Percentiles rank a stretch among this genome's conserved stretches.
phyloP scores from a whole-genome alignment of 2,888 invertebrate genomes.

The Eurytoma adleriae region DNA sequence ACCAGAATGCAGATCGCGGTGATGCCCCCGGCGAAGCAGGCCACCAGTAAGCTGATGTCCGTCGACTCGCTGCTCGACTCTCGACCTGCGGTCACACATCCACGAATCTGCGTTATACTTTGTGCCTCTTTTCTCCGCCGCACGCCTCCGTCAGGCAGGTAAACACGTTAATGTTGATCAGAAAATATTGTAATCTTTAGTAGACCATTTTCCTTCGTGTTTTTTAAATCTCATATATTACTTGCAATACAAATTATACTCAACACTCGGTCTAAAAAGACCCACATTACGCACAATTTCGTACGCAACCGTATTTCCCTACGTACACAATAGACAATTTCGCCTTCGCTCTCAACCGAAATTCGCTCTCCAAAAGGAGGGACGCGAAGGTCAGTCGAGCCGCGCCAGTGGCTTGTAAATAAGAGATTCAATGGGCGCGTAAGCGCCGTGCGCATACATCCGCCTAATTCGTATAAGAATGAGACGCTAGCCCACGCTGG shows the following conservation, averaged over 20 bases:
- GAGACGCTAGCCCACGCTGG: not conserved
- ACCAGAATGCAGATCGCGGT: slow-evolving; percentile 71
- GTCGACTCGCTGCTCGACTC: slow-evolving; percentile 66
- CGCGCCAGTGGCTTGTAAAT: not conserved
- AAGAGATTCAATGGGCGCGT: slow-evolving; percentile 14
- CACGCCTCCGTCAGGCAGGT: too few relatives aligned
- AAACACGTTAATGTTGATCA: too few relatives aligned
- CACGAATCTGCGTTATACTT: too few relatives aligned
- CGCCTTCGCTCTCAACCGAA: not conserved
- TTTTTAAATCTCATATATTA: too few relatives aligned
- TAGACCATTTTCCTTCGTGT: not conserved
- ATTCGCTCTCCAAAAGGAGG: too few relatives aligned
- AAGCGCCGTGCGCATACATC: not conserved
- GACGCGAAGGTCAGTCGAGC: not conserved
- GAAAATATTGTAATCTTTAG: not conserved
- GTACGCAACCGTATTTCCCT: too few relatives aligned
- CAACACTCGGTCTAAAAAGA: too few relatives aligned
- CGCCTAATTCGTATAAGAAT: not conserved
- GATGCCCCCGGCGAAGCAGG: slow-evolving; percentile 71
- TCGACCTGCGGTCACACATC: slow-evolving; percentile 62
- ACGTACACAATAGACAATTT: not conserved
- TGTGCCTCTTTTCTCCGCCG: too few relatives aligned
- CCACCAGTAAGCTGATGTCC: slow-evolving; percentile 71
- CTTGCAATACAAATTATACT: not conserved
- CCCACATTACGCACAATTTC: not conserved